Base-by-base conservation (phyloP, 2,797 vertebrate genomes). In the Typhlichthys subterraneus region DNA sequence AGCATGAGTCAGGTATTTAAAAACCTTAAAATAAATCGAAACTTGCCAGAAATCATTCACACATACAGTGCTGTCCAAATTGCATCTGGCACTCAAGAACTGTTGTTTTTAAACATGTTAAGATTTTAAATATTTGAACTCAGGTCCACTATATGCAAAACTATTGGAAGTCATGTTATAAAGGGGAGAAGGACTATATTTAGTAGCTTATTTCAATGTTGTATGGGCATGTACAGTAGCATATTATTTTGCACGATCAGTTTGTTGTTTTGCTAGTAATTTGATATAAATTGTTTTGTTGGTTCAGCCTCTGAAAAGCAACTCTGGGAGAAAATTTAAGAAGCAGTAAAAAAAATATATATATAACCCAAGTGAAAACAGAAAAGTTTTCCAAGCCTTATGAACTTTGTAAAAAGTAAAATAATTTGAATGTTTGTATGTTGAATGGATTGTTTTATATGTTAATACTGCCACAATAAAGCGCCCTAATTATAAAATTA, bases 361-460 rank as follows among this genome's bases (percentile, higher is more conserved):
- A 17, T 29, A 58, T 61, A 62, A 53, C 54, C 55, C 33, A 56
- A 72, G 53, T 81, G 70, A 77, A 69, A 62, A 62, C 53, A 12
- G 57, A 31, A 45, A 61, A 60, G 65, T 66, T 91, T 91, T 82
- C 86, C 79, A 91, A 96, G 95, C 95, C 96, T 97, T 98, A 97
- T 90, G 81, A 92, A 92, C 92, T 97, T 98, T 98, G 95, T 97
- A 96, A 93, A 93, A 94, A 94, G 38, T 42, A 95, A 89, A 93
- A 89, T 55, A 93, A 94, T 96, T 93, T 94, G 93, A 94, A 91
- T 92, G 92, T 99, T 98, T 98, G 89, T 97, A 91, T 97, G 94
- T 97, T 93, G 91, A 91, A 82, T 90, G 91, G 87, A 92, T 94
- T 96, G 95, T 98, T 98, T 97, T 97, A 91, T 98, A 97, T 97